A percentile compares a stretch with the other conserved stretches of the same genome.
These are phyloP conservation scores for Spea multiplicata DNA, from an alignment of 2,113 vertebrate genomes.

Conservation along the genomic window DNA sequence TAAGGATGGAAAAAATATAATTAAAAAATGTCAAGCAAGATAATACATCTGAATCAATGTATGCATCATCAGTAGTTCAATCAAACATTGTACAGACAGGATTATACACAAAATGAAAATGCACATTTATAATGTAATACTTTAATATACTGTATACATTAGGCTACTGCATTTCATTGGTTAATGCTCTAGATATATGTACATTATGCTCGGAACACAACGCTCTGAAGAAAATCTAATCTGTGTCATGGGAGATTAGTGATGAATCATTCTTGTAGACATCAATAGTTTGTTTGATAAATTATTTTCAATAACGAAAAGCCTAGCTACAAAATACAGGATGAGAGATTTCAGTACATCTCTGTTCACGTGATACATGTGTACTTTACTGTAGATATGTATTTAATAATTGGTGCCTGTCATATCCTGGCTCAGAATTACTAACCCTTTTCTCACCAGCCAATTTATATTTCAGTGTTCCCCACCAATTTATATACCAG, in stretches of 20 bases:
- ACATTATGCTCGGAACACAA: constrained; percentile 1
- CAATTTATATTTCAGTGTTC: too few species aligned
- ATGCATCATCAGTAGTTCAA: too few species aligned
- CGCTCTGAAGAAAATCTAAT: constrained; percentile 22
- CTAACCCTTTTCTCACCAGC: too few species aligned
- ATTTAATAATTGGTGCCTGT: background rate
- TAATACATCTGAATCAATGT: too few species aligned
- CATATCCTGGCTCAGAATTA: background rate
- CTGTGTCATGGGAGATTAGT: constrained; percentile 31
- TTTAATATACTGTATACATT: too few species aligned
- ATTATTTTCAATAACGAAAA: constrained; percentile 32
- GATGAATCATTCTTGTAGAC: constrained; percentile 23
- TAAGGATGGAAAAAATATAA: too few species aligned
- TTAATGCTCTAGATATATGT: too few species aligned
- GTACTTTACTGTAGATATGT: background rate
- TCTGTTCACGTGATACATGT: background rate
- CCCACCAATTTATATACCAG: too few species aligned
- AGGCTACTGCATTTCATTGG: too few species aligned
- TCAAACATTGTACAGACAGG: too few species aligned
- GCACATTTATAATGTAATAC: background rate
- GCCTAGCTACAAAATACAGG: background rate
- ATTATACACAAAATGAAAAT: constrained; percentile 4
- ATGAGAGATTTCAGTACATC: background rate
- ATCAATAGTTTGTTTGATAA: constrained; percentile 26
- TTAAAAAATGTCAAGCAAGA: too few species aligned